Evolutionary conservation across 2,888 invertebrate genomes (phyloP), one percentile per base, ranked within the genome.

Genomic region (Melikaiella ostensackeni): DNA sequence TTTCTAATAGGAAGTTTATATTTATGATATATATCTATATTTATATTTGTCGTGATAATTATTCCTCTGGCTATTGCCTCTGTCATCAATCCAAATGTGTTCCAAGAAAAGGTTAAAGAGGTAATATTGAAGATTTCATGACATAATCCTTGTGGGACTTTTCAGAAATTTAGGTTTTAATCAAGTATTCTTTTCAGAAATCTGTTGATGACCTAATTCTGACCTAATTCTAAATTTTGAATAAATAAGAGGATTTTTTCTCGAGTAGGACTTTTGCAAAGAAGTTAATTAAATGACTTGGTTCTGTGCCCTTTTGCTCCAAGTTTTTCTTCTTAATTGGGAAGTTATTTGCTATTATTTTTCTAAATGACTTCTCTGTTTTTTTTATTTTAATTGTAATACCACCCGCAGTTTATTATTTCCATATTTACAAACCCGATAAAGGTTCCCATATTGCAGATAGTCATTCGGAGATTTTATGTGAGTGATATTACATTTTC

Each of bases 221-320:
- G 13, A 59, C 24, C 16, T 57, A 9, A 24, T 57, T 57, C 57
- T 24, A 24, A 24, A 24, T 57, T 13, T 24, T 24, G 13, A 24
- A 57, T 57, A 13, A 57, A 4, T 24, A 24, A 7, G 13, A 24
- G 5, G 57, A 57, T 13, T 13, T 24, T 57, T 57, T 24, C 24
- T 57, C 57, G 11, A 24, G 24, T 13, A 11, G 57, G 24, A 57
- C 7, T 64, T 16, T 66, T 46, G 30, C 13, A 30, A 42, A 46
- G n/a, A 21, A 19, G 5, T 46, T 42, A 42, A 24, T 66, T 42
- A 42, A 24, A 66, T 46, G 27, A 64, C 63, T 64, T 64, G 63
- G 38, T 21, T 66, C 16, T 66, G 46, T 8, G 66, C 42, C 24
- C 35, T 66, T 66, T 46, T 66, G 7, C 42, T 66, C 16, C 42